A percentile compares a stretch with the other conserved stretches of the same genome.
These are phyloP conservation scores for Malaclemys terrapin DNA, from an alignment of 2,113 vertebrate species.

Conservation along the genomic window DNA sequence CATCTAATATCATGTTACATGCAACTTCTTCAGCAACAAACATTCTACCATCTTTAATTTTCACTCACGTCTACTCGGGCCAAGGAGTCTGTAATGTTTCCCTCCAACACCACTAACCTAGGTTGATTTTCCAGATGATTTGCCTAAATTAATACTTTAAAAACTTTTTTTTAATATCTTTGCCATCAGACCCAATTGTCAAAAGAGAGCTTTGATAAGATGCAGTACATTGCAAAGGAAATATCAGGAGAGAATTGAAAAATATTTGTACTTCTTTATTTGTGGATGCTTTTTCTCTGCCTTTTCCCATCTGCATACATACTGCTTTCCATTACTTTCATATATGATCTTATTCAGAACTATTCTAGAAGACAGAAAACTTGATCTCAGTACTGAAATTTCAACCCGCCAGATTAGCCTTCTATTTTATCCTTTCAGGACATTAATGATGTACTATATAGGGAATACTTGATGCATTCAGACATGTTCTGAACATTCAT, in stretches of 20 bases:
- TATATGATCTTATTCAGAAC: neutral
- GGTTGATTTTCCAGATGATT: slow-evolving; percentile 14
- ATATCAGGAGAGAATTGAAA: neutral
- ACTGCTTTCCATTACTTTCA: neutral
- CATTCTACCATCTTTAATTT: neutral
- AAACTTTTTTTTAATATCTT: neutral
- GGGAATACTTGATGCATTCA: neutral
- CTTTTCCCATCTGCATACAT: neutral
- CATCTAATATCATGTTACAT: neutral
- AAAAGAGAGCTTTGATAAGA: neutral
- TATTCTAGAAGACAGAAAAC: neutral
- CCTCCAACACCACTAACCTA: neutral
- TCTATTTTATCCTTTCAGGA: neutral
- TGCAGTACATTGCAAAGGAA: neutral
- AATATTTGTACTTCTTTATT: neutral
- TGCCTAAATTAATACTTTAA: neutral
- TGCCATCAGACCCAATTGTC: neutral
- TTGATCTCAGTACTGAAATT: neutral
- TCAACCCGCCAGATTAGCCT: neutral
- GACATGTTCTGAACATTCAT: neutral
- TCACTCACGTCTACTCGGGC: neutral
- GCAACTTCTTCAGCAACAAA: neutral
- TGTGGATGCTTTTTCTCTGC: neutral
- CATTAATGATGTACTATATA: neutral
- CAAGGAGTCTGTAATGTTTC: neutral